Percentiles rank a stretch among this genome's conserved stretches.
Conservation (phyloP, 2,888 invertebrate species). For the Tetragonula carbonaria region DNA sequence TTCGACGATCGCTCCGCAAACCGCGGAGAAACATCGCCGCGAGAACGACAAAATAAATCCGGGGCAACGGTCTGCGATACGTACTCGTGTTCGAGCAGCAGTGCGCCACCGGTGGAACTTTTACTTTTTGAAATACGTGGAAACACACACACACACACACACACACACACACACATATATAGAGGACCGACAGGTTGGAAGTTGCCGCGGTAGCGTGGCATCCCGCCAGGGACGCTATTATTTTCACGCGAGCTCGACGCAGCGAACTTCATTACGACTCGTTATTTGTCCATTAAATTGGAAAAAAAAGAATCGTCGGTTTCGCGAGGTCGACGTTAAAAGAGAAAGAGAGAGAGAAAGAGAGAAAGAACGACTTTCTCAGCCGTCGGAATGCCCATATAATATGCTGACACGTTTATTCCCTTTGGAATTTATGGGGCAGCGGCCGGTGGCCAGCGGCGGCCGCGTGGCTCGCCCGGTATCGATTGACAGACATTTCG, state of each 20-base stretch:
- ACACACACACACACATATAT: too few relatives aligned
- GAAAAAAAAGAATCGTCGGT: slow-evolving; percentile 42
- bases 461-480: slow-evolving; percentile 21
- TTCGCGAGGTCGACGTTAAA: slow-evolving; percentile 30
- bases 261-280: slow-evolving; percentile 50
- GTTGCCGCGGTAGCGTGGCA: not conserved
- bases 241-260: slow-evolving; percentile 3
- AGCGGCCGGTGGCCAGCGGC: slow-evolving; percentile 9
- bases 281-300: slow-evolving; percentile 53
- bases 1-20: not conserved
- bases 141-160: too few relatives aligned
- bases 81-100: not conserved
- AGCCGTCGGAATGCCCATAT: slow-evolving; percentile 14
- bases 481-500: slow-evolving; percentile 58
- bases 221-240: slow-evolving; percentile 15
- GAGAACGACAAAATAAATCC: too few relatives aligned
- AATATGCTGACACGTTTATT: slow-evolving; percentile 57
- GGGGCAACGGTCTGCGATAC: not conserved
- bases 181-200: not conserved
- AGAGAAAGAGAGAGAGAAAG: not conserved
- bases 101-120: not conserved
- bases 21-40: too few relatives aligned
- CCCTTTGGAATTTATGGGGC: slow-evolving; percentile 58
- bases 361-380: not conserved
- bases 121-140: slow-evolving; percentile 14